A percentile compares a stretch with the other conserved stretches of the same genome.
Evolutionary conservation across 1,140 invertebrate genomes (phyloP).

Genomic region (Olivierus martensii): DNA sequence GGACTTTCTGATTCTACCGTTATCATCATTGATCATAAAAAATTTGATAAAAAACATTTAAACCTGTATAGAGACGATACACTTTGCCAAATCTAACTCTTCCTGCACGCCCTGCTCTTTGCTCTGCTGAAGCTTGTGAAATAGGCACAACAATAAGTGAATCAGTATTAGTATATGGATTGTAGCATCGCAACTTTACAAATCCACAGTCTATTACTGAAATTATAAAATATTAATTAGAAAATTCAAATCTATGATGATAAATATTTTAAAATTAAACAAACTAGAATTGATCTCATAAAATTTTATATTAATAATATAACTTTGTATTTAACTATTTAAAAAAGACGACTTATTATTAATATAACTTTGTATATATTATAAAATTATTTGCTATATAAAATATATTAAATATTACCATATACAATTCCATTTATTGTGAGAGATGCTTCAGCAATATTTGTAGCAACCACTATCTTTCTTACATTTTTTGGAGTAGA

Average conservation of each 20-base stretch:
- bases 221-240: slow-evolving; percentile 25
- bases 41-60: not conserved
- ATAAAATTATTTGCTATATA: too few relatives aligned
- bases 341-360: too few relatives aligned
- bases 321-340: too few relatives aligned
- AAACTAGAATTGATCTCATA: too few relatives aligned
- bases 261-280: not conserved
- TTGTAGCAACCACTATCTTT: slow-evolving; percentile 91
- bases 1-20: too few relatives aligned
- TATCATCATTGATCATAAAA: too few relatives aligned
- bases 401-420: too few relatives aligned
- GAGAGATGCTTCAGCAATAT: slow-evolving; percentile 94
- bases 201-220: slow-evolving; percentile 91
- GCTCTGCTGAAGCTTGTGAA: slow-evolving; percentile 77
- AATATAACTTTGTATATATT: too few relatives aligned
- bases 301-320: too few relatives aligned
- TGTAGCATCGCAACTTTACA: slow-evolving; percentile 88
- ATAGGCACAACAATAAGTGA: slow-evolving; percentile 68
- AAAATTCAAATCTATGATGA: not conserved
- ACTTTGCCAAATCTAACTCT: slow-evolving; percentile 70
- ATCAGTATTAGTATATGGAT: slow-evolving; percentile 68
- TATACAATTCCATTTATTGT: slow-evolving; percentile 82
- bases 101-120: slow-evolving; percentile 84
- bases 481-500: slow-evolving; percentile 54
- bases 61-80: slow-evolving; percentile 41